Evolutionary conservation across 2,888 invertebrate genomes (phyloP), one percentile per base, ranked within the genome.

Genomic region (Autographa pulchrina): DNA sequence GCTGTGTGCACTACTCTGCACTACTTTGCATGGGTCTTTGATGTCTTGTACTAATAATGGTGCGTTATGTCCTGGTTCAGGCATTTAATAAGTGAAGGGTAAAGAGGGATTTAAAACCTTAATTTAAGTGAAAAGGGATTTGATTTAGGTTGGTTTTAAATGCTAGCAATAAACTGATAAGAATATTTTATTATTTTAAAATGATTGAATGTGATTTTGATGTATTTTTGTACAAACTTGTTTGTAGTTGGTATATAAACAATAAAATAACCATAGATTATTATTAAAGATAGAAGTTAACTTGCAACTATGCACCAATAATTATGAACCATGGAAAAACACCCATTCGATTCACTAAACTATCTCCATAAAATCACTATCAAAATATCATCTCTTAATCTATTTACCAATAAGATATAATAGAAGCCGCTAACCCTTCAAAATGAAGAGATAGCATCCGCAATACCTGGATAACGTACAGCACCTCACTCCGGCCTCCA

Each of bases 401-500:
- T n/a, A 43, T 16, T 48, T 48, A n/a, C 16, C 48, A 48, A n/a
- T 48, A n/a, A 48, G n/a, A n/a, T 48, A 8, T n/a, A 48, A 48
- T 16, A 0, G n/a, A n/a, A 48, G n/a, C 8, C 48, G 1, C 4
- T n/a, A n/a, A 8, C 16, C 48, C 16, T 48, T 16, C n/a, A 48
- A 48, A n/a, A 5, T 56, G 25, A 25, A 56, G 11, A 56, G 54
- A 32, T 56, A 65, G 16, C 25, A 70, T 16, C 7, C 38, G 48
- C 48, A 54, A 18, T 56, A 76, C 62, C 31, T 59, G 18, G n/a
- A 61, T 38, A 61, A 62, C 62, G 54, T 41, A 64, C 59, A 14
- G n/a, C 20, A 65, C 58, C 61, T 65, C 54, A 25, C 62, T 32
- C 74, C 63, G 69, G 77, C 72, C 79, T 82, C 75, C 84, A 88